These are phyloP conservation scores for Araneus ventricosus DNA, from an alignment of 1,140 invertebrate species.

Conservation along the genomic window DNA sequence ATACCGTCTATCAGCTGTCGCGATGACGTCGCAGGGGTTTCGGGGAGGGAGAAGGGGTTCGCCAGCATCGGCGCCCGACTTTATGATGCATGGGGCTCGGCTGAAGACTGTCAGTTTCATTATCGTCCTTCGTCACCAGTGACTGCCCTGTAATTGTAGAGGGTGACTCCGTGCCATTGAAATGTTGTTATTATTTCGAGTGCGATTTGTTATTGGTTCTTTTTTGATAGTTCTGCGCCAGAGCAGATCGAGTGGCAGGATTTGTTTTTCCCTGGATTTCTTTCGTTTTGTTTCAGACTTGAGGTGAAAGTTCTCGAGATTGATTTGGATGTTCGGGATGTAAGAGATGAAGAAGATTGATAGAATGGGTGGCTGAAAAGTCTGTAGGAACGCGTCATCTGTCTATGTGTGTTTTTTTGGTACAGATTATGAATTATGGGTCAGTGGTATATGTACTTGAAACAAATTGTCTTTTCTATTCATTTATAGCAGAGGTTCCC, in stretches of 20 bases:
- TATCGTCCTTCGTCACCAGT: background rate
- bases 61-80: background rate
- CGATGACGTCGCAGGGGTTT: background rate
- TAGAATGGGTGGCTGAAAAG: too few species aligned
- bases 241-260: background rate
- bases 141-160: background rate
- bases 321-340: too few species aligned
- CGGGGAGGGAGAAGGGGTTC: background rate
- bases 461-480: too few species aligned
- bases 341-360: too few species aligned
- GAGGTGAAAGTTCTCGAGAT: too few species aligned
- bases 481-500: too few species aligned
- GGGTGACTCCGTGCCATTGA: background rate
- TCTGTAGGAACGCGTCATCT: too few species aligned
- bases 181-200: background rate
- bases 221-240: background rate
- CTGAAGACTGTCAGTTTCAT: background rate
- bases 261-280: background rate
- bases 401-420: too few species aligned
- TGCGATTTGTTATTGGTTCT: background rate
- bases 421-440: too few species aligned
- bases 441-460: too few species aligned
- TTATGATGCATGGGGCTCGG: background rate
- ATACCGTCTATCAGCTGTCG: constrained; percentile 24
- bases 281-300: background rate